Evolutionary conservation across 2,113 vertebrate species (phyloP).

Genomic region (Chiloscyllium plagiosum): DNA sequence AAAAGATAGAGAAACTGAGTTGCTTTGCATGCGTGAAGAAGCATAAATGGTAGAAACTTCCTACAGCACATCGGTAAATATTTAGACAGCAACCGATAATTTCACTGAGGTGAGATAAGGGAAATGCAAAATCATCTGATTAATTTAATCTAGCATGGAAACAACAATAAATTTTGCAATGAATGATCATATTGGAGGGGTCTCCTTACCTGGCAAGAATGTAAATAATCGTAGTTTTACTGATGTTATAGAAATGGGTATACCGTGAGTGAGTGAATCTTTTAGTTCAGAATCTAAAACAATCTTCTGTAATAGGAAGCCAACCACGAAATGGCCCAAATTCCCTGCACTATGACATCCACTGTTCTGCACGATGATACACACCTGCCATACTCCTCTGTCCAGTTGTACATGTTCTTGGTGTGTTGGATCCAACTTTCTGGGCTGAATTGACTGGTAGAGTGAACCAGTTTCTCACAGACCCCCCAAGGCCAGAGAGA

Average conservation of each 20-base stretch:
- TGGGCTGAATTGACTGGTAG: slow-evolving; percentile 64
- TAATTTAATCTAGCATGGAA: neutral
- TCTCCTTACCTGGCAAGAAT: too few species aligned
- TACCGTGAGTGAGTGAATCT: neutral
- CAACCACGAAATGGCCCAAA: neutral
- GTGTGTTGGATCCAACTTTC: slow-evolving; percentile 72
- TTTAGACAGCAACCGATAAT: neutral
- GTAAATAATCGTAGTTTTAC: neutral
- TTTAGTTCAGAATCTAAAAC: neutral
- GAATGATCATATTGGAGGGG: neutral
- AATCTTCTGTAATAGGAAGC: neutral
- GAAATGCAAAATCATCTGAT: neutral
- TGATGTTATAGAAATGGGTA: neutral
- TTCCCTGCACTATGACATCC: neutral
- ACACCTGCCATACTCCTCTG: slow-evolving; percentile 64
- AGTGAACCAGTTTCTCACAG: slow-evolving; percentile 80
- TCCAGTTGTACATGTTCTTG: slow-evolving; percentile 85
- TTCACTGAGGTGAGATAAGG: neutral
- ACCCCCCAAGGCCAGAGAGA: slow-evolving; percentile 82
- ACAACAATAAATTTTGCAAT: neutral
- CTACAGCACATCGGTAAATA: neutral
- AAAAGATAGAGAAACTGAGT: too few species aligned
- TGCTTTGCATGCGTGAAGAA: too few species aligned
- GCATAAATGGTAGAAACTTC: neutral
- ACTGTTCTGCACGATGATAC: neutral